A percentile compares a stretch with the other conserved stretches of the same genome.
phyloP scores from a whole-genome alignment of 2,113 vertebrate species.

The Nerophis lumbriciformis region DNA sequence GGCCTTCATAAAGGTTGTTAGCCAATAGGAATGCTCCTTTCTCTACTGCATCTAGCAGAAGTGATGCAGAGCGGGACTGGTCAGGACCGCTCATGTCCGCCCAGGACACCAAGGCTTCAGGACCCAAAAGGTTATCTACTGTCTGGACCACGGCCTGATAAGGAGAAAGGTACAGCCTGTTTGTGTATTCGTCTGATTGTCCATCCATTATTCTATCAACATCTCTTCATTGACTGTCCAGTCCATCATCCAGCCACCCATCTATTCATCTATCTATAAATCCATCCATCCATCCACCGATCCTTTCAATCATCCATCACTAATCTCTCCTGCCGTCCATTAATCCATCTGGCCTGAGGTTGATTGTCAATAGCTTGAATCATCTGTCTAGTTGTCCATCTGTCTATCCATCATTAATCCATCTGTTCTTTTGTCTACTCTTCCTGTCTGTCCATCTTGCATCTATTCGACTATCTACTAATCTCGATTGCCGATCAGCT shows the following conservation, averaged over 20 bases:
- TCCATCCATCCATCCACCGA: background rate
- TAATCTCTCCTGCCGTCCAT: background rate
- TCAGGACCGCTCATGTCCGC: conserved; percentile 85
- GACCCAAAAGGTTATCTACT: conserved; percentile 83
- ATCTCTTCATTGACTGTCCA: background rate
- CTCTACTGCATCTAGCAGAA: conserved; percentile 86
- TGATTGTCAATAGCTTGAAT: background rate
- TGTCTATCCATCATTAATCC: background rate
- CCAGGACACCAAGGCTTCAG: conserved; percentile 85
- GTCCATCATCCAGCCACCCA: background rate
- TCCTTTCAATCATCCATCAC: background rate
- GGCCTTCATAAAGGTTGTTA: conserved; percentile 86
- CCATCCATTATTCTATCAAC: background rate
- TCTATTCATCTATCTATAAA: background rate
- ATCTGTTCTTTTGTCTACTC: background rate
- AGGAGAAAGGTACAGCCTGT: conserved; percentile 6
- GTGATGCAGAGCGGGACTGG: conserved; percentile 86
- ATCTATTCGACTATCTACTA: background rate
- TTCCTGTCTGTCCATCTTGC: background rate
- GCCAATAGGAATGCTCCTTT: conserved; percentile 89
- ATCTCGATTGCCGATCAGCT: background rate
- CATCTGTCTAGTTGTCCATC: background rate
- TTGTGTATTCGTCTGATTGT: too few species aligned
- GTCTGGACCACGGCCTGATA: conserved; percentile 86
- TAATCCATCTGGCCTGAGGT: background rate